Evolutionary conservation across 2,888 invertebrate species (phyloP).

Genomic region (Leuctra nigra): DNA sequence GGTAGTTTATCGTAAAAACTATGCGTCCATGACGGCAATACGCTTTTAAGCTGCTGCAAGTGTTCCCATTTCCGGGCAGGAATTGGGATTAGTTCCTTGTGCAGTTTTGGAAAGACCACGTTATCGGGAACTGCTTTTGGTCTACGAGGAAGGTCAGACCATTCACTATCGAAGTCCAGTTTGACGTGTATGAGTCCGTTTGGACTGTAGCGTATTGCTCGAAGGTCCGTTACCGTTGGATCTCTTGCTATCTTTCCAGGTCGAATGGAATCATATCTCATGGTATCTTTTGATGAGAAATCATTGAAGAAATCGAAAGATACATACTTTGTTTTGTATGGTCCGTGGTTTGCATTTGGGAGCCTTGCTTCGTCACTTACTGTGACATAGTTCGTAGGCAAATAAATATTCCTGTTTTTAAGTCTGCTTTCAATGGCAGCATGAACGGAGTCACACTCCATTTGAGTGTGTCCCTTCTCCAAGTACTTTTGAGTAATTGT

Average conservation of each 20-base stretch:
- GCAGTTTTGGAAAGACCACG: background rate
- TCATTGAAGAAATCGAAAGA: background rate
- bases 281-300: slow-evolving; percentile 19
- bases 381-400: slow-evolving; percentile 11
- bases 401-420: slow-evolving; percentile 32
- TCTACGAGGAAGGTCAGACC: slow-evolving; percentile 9
- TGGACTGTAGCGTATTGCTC: slow-evolving; percentile 26
- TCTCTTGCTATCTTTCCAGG: slow-evolving; percentile 30
- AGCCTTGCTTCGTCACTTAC: slow-evolving; percentile 29
- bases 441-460: slow-evolving; percentile 37
- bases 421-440: slow-evolving; percentile 35
- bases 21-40: slow-evolving; percentile 26
- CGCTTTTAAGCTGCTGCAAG: slow-evolving; percentile 27
- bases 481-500: slow-evolving; percentile 4
- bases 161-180: background rate
- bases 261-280: slow-evolving; percentile 26
- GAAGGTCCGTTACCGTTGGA: slow-evolving; percentile 29
- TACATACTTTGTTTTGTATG: slow-evolving; percentile 2
- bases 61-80: slow-evolving; percentile 26
- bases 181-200: slow-evolving; percentile 1
- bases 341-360: background rate
- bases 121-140: background rate
- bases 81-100: slow-evolving; percentile 3
- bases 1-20: slow-evolving; percentile 27
- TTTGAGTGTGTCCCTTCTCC: slow-evolving; percentile 2